A percentile compares a stretch with the other conserved stretches of the same genome.
phyloP scores from a whole-genome alignment of 92 coral and sea anemone species.

The Diadumene lineata region DNA sequence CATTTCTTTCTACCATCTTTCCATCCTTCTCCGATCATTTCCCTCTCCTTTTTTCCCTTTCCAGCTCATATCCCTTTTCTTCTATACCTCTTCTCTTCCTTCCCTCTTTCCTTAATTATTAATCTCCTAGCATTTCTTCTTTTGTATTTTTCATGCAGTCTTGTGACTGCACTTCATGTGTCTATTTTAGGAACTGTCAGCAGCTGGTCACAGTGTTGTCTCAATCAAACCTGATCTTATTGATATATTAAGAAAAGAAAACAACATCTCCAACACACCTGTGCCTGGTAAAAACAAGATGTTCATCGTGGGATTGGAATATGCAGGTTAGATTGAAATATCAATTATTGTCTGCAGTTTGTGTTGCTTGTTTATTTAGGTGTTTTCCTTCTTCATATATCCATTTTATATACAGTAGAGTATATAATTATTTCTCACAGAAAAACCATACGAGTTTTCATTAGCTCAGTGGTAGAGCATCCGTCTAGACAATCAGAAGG shows the following conservation, averaged over 20 bases:
- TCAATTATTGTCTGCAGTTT: background rate
- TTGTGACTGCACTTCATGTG: background rate
- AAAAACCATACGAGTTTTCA: too few relatives aligned
- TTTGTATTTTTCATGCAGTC: background rate
- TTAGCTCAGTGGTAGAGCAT: too few relatives aligned
- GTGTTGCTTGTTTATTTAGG: background rate
- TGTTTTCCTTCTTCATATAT: too few relatives aligned
- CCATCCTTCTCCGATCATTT: background rate
- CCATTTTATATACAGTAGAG: too few relatives aligned
- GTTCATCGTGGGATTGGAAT: slow-evolving; percentile 14
- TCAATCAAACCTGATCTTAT: slow-evolving; percentile 11
- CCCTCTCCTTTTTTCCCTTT: background rate
- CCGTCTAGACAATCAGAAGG: background rate
- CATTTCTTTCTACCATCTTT: background rate
- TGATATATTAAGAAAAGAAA: slow-evolving; percentile 21
- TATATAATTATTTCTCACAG: too few relatives aligned
- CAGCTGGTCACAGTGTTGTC: slow-evolving; percentile 25
- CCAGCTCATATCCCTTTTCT: background rate
- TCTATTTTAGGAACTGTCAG: slow-evolving; percentile 9
- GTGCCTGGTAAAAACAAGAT: background rate
- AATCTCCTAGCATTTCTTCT: background rate
- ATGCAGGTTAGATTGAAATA: slow-evolving; percentile 5
- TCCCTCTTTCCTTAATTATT: background rate
- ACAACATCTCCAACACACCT: background rate
- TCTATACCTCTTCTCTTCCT: background rate